Evolutionary conservation across 1,140 invertebrate genomes (phyloP), one percentile per base, ranked within the genome.

Genomic region (Drosophila kanapiae): DNA sequence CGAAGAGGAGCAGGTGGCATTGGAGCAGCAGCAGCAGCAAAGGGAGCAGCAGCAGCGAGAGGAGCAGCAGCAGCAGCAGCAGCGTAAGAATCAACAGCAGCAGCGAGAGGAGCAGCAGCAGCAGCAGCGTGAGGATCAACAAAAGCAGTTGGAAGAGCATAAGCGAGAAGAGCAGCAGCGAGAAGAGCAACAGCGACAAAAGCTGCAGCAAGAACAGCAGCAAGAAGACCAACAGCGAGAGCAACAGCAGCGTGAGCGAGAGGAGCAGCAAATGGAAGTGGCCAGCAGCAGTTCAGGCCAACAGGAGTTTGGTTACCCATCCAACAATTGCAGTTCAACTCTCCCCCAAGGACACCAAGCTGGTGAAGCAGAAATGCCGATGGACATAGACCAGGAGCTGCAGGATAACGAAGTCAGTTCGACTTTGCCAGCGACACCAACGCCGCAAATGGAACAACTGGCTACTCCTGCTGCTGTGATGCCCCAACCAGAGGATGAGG

Each of bases 1-100:
- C n/a, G 91, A 91, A 51, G 91, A 92, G 40, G 84, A 90, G 37
- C 91, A 90, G 59, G 84, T 92, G 58, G 91, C 87, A 5, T 48
- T 86, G 43, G 90, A 91, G 40, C 80, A 77, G 13, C 65, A 79
- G 29, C 75, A 75, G 9, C 69, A 75, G 27, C 31, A 49, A 23
- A 23, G 23, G 23, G 23, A 23, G 14, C 27, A 43, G 1, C 16
- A 37, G 2, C 38, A 40, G 11, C 3, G 8, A 6, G 10, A 42
- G n/a, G n/a, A 63, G 43, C 63, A 72, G 10, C 60, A 67, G 31
- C 74, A 64, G 9, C 23, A 53, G n/a, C 43, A 45, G 5, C 43
- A 11, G 9, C 16, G 10, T 3, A 6, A 31, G 6, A 6, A 31
- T 3, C 29, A 31, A 6, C 29, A 31, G 6, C 29, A 61, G 43